A percentile compares a stretch with the other conserved stretches of the same genome.
These are phyloP conservation scores for Pipistrellus pygmaeus DNA, from an alignment of 2,797 vertebrate genomes.

Conservation along the genomic window DNA sequence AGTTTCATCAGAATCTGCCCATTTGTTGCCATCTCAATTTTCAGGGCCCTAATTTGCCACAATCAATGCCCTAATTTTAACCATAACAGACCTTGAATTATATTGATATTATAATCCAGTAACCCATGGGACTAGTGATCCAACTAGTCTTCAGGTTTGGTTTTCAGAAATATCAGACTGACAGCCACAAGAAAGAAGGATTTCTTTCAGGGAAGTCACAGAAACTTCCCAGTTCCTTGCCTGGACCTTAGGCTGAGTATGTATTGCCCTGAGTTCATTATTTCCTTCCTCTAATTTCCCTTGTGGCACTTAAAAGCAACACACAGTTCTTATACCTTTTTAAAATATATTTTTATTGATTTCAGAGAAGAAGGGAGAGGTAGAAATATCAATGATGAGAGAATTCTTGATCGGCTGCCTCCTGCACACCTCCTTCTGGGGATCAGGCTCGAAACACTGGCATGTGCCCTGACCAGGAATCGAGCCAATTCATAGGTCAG, in stretches of 20 bases:
- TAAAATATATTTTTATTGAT: no score
- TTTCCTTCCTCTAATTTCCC: neutral
- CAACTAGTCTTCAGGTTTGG: neutral
- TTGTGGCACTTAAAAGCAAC: neutral
- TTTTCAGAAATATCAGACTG: conserved; percentile 33
- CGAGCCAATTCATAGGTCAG: no score
- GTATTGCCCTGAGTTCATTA: neutral
- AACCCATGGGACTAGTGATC: neutral
- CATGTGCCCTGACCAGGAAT: no score
- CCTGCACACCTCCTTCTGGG: no score
- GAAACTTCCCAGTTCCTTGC: neutral
- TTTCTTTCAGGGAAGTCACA: neutral
- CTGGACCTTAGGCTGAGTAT: neutral
- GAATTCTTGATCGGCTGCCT: no score
- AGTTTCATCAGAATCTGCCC: neutral
- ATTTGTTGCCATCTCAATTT: neutral
- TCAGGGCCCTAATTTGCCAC: neutral
- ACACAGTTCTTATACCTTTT: neutral
- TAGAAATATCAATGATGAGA: no score
- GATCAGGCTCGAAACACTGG: no score
- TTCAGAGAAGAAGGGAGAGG: no score
- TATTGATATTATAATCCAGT: neutral
- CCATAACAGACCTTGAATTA: neutral
- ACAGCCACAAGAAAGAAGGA: neutral
- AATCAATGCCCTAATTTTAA: neutral